Evolutionary conservation across 2,113 vertebrate species (phyloP).

Genomic region (Ceuthmochares aereus): DNA sequence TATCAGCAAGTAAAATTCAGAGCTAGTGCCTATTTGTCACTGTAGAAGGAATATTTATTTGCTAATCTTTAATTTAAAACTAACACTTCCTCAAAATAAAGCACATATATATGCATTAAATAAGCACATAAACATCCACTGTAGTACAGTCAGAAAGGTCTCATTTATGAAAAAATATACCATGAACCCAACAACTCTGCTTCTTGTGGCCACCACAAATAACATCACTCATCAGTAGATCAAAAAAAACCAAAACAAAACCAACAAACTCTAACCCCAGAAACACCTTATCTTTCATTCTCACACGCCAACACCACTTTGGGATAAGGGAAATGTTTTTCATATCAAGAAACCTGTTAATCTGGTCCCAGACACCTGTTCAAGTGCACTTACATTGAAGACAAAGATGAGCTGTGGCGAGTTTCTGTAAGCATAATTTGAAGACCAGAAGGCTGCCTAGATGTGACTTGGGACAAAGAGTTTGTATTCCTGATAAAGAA

Average conservation of each 20-base stretch:
- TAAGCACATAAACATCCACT: neutral
- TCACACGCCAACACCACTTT: neutral
- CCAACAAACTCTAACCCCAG: neutral
- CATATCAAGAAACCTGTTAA: neutral
- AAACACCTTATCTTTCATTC: neutral
- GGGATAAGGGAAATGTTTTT: neutral
- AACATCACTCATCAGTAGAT: neutral
- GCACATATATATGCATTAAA: constrained; percentile 5
- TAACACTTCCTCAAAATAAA: constrained; percentile 52
- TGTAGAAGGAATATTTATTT: constrained; percentile 9
- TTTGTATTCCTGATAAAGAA: neutral
- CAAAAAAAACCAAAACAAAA: neutral
- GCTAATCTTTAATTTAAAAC: constrained; percentile 45
- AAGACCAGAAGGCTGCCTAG: neutral
- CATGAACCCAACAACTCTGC: neutral
- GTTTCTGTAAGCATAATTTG: rapidly evolving
- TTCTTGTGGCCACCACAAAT: neutral
- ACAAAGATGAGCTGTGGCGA: neutral
- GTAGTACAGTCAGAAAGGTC: neutral
- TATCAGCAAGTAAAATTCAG: neutral
- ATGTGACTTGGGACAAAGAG: neutral
- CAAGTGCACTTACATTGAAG: neutral
- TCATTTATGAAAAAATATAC: neutral
- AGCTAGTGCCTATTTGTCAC: neutral
- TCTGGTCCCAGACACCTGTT: neutral